phyloP scores from a whole-genome alignment of 2,113 vertebrate genomes.

The Barnardius zonarius region DNA sequence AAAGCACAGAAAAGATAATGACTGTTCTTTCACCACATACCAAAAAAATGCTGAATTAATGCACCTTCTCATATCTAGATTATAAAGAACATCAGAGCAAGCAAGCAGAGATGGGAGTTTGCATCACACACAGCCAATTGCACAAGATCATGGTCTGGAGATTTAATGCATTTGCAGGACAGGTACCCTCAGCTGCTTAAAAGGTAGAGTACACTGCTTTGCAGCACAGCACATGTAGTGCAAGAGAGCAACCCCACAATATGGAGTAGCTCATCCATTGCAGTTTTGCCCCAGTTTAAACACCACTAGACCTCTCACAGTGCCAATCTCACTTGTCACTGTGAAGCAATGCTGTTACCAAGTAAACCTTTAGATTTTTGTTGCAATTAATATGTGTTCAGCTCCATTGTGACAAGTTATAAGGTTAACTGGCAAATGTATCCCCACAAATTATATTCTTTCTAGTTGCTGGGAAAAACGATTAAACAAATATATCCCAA shows the following conservation, averaged over 20 bases:
- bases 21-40: not conserved
- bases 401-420: not conserved
- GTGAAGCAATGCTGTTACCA: not conserved
- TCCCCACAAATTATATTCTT: not conserved
- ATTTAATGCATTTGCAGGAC: not conserved
- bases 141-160: not conserved
- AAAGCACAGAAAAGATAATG: not conserved
- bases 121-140: not conserved
- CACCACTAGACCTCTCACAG: not conserved
- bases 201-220: not conserved
- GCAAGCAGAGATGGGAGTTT: not conserved
- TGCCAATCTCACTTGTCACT: not conserved
- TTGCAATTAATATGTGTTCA: not conserved
- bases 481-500: not conserved
- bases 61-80: not conserved
- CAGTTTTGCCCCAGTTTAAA: not conserved
- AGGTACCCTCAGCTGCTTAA: not conserved
- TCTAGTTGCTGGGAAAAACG: not conserved
- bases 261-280: not conserved
- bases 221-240: not conserved
- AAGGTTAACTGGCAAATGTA: not conserved
- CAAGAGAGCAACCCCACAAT: no score
- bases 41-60: not conserved
- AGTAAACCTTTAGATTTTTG: not conserved
- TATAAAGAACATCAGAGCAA: not conserved